Conservation (phyloP, 2,797 vertebrate genomes). For the Melanogrammus aeglefinus region DNA sequence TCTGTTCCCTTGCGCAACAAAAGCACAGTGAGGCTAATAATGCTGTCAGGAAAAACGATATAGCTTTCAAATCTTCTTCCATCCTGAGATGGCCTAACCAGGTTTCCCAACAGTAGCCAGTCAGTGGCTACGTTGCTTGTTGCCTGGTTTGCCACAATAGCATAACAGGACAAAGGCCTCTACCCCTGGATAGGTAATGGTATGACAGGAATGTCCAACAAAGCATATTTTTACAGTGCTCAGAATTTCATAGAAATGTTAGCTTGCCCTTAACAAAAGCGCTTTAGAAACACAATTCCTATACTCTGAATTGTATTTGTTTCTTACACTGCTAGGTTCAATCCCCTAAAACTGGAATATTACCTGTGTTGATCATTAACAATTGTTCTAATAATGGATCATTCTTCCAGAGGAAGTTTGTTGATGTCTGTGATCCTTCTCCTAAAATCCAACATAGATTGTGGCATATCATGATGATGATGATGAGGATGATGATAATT, state of each 20-base stretch:
- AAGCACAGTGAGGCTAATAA: neutral
- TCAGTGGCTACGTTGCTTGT: slow-evolving; percentile 36
- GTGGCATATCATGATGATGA: neutral
- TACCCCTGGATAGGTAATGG: slow-evolving; percentile 47
- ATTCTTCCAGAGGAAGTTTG: neutral
- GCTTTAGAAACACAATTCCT: neutral
- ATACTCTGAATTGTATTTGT: neutral
- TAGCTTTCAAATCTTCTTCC: neutral
- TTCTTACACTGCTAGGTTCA: neutral
- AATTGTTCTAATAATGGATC: neutral
- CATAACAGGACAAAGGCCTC: slow-evolving; percentile 62
- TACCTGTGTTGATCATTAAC: neutral
- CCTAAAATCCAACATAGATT: neutral
- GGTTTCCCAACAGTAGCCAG: slow-evolving; percentile 17
- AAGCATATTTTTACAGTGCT: slow-evolving; percentile 52
- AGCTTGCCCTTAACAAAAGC: neutral
- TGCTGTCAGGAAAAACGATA: neutral
- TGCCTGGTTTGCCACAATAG: slow-evolving; percentile 62
- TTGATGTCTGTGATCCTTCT: neutral
- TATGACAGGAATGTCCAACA: slow-evolving; percentile 70
- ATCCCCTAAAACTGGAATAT: no score
- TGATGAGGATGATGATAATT: neutral
- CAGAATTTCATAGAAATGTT: slow-evolving; percentile 42
- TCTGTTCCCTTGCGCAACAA: neutral
- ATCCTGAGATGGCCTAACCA: neutral